Evolutionary conservation across 2,113 vertebrate species (phyloP).

Genomic region (Ascaphus truei): DNA sequence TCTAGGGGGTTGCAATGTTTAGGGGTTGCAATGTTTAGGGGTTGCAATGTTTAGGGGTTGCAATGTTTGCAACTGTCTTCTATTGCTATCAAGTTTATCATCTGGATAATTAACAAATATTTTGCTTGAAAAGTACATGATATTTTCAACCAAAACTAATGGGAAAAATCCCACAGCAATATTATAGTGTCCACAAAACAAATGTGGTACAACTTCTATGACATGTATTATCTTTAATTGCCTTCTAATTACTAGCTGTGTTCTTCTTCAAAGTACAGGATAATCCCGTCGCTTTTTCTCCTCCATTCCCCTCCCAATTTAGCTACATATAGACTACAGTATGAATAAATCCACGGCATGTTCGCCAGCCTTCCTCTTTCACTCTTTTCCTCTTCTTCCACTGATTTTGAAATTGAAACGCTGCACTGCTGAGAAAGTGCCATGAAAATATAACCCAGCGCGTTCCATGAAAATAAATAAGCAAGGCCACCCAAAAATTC

Average conservation of each 20-base stretch:
- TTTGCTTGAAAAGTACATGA: no score
- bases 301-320: slow-evolving; percentile 30
- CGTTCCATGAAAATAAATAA: slow-evolving; percentile 99
- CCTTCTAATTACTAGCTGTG: slow-evolving; percentile 28
- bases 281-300: slow-evolving; percentile 32
- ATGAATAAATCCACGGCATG: slow-evolving; percentile 48
- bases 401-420: slow-evolving; percentile 76
- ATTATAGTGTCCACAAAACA: no score
- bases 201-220: no score
- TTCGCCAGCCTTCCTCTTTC: slow-evolving; percentile 35
- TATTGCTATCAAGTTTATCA: no score
- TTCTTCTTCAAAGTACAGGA: slow-evolving; percentile 16
- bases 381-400: slow-evolving; percentile 57
- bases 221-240: slow-evolving; percentile 6
- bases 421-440: slow-evolving; percentile 93
- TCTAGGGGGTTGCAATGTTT: no score
- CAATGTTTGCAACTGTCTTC: no score
- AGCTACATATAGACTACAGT: slow-evolving; percentile 44
- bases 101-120: no score
- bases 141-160: no score
- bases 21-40: no score
- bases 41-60: no score
- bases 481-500: slow-evolving; percentile 99
- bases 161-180: no score
- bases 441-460: slow-evolving; percentile 95